phyloP scores from a whole-genome alignment of 2,888 invertebrate genomes.

The Temnothorax rugatulus region DNA sequence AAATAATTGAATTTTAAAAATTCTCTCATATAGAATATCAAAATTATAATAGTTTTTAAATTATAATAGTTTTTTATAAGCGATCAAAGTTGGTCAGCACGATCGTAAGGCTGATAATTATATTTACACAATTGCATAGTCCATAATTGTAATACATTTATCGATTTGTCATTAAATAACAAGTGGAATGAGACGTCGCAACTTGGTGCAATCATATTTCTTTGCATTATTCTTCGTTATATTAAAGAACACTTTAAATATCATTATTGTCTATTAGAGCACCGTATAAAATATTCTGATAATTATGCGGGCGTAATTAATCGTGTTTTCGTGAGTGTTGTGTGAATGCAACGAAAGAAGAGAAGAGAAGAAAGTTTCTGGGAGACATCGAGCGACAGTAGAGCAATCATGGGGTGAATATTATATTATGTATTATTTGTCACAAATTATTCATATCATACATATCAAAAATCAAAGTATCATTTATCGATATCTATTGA shows the following conservation, averaged over 20 bases:
- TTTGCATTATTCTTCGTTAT: background rate
- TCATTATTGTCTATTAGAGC: background rate
- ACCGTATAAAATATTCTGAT: background rate
- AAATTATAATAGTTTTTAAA: background rate
- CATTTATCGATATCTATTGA: background rate
- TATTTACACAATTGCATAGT: background rate
- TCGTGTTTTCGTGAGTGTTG: background rate
- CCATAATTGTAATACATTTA: background rate
- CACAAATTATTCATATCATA: background rate
- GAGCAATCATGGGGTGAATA: background rate
- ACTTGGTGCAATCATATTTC: background rate
- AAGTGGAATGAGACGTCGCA: background rate
- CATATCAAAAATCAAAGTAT: background rate
- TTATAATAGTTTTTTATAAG: background rate
- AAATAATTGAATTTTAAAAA: background rate
- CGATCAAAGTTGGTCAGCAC: background rate
- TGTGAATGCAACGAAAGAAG: background rate
- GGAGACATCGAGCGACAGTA: background rate
- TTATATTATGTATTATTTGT: background rate
- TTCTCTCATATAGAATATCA: background rate
- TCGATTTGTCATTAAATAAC: background rate
- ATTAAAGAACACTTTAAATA: background rate
- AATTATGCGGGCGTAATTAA: background rate
- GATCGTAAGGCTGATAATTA: background rate
- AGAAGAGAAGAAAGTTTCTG: background rate